Evolutionary conservation across 2,888 invertebrate genomes (phyloP).

Genomic region (Caenorhabditis sulstoni): DNA sequence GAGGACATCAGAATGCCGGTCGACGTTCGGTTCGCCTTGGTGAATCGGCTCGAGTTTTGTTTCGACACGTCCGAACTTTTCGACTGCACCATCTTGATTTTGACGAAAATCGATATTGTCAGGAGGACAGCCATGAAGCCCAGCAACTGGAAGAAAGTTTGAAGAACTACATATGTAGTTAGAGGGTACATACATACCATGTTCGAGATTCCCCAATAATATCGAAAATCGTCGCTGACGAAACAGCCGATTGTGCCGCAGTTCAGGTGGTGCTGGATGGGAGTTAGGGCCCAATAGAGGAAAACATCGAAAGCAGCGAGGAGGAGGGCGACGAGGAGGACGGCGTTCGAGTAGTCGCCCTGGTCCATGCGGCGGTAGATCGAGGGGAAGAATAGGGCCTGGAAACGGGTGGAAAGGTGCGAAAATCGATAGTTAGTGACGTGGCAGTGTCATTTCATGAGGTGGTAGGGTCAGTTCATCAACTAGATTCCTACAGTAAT

Average conservation of each 20-base stretch:
- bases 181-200: slow-evolving; percentile 23
- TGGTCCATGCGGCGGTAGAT: slow-evolving; percentile 36
- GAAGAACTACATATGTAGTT: too few species aligned
- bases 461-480: too few species aligned
- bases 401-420: too few species aligned
- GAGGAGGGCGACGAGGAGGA: slow-evolving; percentile 13
- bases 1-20: slow-evolving; percentile 40
- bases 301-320: slow-evolving; percentile 31
- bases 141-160: slow-evolving; percentile 28
- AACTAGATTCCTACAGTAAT: too few species aligned
- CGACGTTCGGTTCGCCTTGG: slow-evolving; percentile 30
- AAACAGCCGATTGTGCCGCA: slow-evolving; percentile 52
- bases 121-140: slow-evolving; percentile 30
- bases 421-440: too few species aligned
- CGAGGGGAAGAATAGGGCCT: slow-evolving; percentile 37
- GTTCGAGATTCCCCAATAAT: slow-evolving; percentile 53
- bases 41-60: slow-evolving; percentile 6
- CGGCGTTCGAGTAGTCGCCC: slow-evolving; percentile 24
- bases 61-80: background rate
- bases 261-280: slow-evolving; percentile 27
- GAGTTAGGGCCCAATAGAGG: slow-evolving; percentile 26
- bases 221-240: slow-evolving; percentile 39
- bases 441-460: too few species aligned
- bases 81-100: slow-evolving; percentile 18
- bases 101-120: slow-evolving; percentile 25